Percentiles rank a stretch among this genome's conserved stretches.
Evolutionary conservation across 1,140 invertebrate genomes (phyloP).

Genomic region (Eupeodes corollae): DNA sequence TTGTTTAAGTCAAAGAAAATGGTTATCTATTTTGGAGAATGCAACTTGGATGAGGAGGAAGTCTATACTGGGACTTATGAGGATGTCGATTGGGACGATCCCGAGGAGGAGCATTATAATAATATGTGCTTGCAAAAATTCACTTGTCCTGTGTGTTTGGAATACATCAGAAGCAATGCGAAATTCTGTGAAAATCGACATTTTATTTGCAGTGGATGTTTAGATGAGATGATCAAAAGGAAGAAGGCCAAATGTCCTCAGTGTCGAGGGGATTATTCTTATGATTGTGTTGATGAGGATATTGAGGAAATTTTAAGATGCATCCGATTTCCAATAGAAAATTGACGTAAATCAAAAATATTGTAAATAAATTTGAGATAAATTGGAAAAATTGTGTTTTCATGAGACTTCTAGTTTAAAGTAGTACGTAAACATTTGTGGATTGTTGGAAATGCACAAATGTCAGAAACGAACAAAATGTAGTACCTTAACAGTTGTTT

Average conservation of each 20-base stretch:
- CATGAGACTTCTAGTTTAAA: too few relatives aligned
- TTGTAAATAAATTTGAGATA: not conserved
- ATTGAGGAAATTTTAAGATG: not conserved
- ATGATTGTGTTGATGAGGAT: conserved; percentile 1
- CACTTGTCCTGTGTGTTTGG: conserved; percentile 2
- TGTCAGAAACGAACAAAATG: too few relatives aligned
- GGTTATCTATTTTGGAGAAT: not conserved
- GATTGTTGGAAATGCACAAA: too few relatives aligned
- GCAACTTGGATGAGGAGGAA: not conserved
- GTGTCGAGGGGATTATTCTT: conserved; percentile 2
- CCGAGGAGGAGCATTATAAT: not conserved
- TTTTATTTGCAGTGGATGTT: conserved; percentile 1
- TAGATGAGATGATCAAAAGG: not conserved
- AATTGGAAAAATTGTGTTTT: not conserved
- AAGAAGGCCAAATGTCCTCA: conserved; percentile 1
- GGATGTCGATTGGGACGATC: not conserved
- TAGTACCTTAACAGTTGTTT: too few relatives aligned
- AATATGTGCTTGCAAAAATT: not conserved
- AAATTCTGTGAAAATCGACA: conserved; percentile 3
- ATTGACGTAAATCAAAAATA: not conserved
- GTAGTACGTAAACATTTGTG: too few relatives aligned
- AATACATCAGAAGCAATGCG: conserved; percentile 1
- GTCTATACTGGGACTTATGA: not conserved
- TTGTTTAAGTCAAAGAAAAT: not conserved
- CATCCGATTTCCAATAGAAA: not conserved